A percentile compares a stretch with the other conserved stretches of the same genome.
These are phyloP conservation scores for Blennius ocellaris DNA, from an alignment of 2,113 vertebrate species.

Conservation along the genomic window DNA sequence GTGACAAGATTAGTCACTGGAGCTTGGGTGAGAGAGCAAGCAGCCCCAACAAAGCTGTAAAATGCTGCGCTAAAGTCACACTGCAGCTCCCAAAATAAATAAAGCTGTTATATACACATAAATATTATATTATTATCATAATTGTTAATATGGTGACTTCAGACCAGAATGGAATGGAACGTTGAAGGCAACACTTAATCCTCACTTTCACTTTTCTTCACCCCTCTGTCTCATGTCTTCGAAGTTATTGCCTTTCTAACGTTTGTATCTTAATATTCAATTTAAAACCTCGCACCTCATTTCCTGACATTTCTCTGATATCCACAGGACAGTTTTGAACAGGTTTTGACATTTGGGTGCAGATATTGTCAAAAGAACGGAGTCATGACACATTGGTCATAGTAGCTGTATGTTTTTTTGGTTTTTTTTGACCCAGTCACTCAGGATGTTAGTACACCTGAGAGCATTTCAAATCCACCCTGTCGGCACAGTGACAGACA, in stretches of 20 bases:
- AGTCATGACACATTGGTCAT: conserved; percentile 5
- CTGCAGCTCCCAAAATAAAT: conserved; percentile 15
- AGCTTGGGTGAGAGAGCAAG: conserved; percentile 41
- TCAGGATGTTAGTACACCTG: conserved; percentile 12
- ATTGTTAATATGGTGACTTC: not conserved
- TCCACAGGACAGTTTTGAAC: not conserved
- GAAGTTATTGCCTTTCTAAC: not conserved
- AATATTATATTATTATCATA: conserved; percentile 2
- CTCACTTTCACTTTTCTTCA: not conserved
- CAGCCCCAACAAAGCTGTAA: conserved; percentile 28
- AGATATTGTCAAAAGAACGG: not conserved
- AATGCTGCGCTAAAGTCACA: not conserved
- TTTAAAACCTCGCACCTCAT: conserved; percentile 1
- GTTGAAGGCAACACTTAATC: not conserved
- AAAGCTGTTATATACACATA: not conserved
- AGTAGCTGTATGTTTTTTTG: conserved; percentile 20
- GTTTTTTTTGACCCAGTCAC: conserved; percentile 32
- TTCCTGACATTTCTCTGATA: not conserved
- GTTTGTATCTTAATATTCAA: not conserved
- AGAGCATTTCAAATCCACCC: conserved; percentile 18
- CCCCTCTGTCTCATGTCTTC: not conserved
- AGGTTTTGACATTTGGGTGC: not conserved
- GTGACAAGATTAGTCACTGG: conserved; percentile 46
- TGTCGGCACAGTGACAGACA: conserved; percentile 10
- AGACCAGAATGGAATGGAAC: not conserved